Conservation (phyloP, 1,140 invertebrate genomes). For the Pinna nobilis region DNA sequence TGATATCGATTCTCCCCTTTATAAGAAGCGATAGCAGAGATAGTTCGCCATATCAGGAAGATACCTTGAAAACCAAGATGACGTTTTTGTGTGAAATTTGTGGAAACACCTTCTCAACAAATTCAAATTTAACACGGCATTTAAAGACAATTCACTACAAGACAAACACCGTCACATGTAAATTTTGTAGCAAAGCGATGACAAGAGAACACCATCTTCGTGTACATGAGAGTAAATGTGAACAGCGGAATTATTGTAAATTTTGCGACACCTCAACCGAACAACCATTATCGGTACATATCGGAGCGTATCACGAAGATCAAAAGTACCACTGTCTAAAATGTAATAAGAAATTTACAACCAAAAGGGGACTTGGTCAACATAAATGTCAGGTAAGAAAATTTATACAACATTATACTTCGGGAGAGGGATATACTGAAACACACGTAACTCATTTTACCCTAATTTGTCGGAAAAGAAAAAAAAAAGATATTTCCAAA, state of each 20-base stretch:
- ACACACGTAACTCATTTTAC: background rate
- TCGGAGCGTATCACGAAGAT: background rate
- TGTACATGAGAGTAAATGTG: background rate
- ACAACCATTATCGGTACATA: slow-evolving; percentile 1
- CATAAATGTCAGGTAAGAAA: slow-evolving; percentile 11
- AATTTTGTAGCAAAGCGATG: background rate
- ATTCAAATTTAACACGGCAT: background rate
- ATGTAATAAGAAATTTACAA: background rate
- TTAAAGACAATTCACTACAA: background rate
- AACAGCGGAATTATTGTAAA: background rate
- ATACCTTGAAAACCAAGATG: background rate
- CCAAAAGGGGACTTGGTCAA: background rate
- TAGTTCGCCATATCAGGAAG: background rate
- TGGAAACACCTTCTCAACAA: slow-evolving; percentile 2
- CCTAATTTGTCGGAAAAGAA: no score
- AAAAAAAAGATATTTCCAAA: background rate
- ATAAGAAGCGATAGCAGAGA: background rate
- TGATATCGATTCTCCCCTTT: background rate
- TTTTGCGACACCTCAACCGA: background rate
- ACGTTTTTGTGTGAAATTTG: slow-evolving; percentile 1
- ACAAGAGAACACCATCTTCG: background rate
- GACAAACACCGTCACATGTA: background rate
- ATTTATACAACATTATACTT: background rate
- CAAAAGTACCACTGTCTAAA: slow-evolving; percentile 6
- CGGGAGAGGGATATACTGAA: background rate